Evolutionary conservation across 2,888 invertebrate genomes (phyloP), one percentile per base, ranked within the genome.

Genomic region (Rhabditoides inermis): DNA sequence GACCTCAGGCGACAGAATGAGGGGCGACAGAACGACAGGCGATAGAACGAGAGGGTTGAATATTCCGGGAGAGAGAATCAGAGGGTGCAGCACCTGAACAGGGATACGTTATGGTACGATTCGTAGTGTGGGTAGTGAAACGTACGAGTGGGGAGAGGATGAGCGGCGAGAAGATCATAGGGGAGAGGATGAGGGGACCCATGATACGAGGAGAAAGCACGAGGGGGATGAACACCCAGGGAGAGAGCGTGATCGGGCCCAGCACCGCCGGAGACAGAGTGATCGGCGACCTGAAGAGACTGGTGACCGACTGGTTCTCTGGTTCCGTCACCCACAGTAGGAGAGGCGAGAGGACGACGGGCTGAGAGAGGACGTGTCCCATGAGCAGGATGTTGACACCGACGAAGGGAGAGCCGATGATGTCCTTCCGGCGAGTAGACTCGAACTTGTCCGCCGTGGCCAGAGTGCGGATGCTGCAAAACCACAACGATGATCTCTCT

Each of bases 1-100:
- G 15, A 68, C 69, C 54, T 68, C 66, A 28, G 73, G 73, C 7
- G 68, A 69, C 18, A 73, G 55, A 45, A 73, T 72, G 49, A 73
- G 42, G 2, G 73, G 73, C 2, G 69, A 68, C 20, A 72, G 54
- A 3, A 70, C 58, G 26, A 73, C 41, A 35, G 72, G 72, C 26
- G 69, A 65, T n/a, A 73, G 53, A 46, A 73, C 58, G 44, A 73
- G 36, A 3, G 70, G 70, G 49, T 68, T 70, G 56, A 69, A 64
- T 20, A 68, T 56, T 27, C 70, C 70, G 10, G 67, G 67, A 0
- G 58, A 60, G 3, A 72, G 58, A 44, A 72, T 70, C 28, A 72
- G 53, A 12, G 72, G 72, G 57, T 72, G 71, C 37, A 72, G 59
- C 1, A 68, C 67, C 12, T 70, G 51, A 30, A 61, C 30, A 26